Percentiles rank a stretch among this genome's conserved stretches.
phyloP scores from a whole-genome alignment of 2,113 vertebrate species.

The Oryzias woworae region DNA sequence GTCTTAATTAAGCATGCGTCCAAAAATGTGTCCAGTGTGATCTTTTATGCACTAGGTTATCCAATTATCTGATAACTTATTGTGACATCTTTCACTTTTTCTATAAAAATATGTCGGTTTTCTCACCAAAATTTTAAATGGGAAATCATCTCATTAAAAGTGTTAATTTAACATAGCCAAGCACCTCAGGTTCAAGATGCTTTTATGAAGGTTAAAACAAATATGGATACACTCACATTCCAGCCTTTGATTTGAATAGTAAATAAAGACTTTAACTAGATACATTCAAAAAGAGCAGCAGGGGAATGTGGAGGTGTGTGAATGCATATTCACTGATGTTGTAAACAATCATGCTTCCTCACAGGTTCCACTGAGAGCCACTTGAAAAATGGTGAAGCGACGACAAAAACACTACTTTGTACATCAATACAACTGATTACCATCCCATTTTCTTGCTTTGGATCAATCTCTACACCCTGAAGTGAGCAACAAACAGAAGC shows the following conservation, averaged over 20 bases:
- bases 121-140: constrained; percentile 1
- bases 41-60: constrained; percentile 33
- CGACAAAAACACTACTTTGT: constrained; percentile 33
- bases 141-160: background rate
- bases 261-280: background rate
- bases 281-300: background rate
- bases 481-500: constrained; percentile 30
- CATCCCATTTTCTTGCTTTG: constrained; percentile 31
- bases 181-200: too few species aligned
- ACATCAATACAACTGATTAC: constrained; percentile 47
- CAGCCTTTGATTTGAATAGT: constrained; percentile 20
- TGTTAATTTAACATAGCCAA: too few species aligned
- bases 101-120: constrained; percentile 12
- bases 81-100: constrained; percentile 20
- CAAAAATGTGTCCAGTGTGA: constrained; percentile 28
- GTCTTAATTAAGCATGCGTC: constrained; percentile 39
- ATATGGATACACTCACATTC: constrained; percentile 13
- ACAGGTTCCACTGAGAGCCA: constrained; percentile 19
- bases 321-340: constrained; percentile 36
- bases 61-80: constrained; percentile 40
- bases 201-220: too few species aligned
- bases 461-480: constrained; percentile 51
- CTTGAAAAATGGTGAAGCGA: constrained; percentile 35
- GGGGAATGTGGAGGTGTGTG: constrained; percentile 19
- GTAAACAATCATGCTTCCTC: constrained; percentile 39